Evolutionary conservation across 1,140 invertebrate genomes (phyloP), one percentile per base, ranked within the genome.

Genomic region (Microplitis mediator): DNA sequence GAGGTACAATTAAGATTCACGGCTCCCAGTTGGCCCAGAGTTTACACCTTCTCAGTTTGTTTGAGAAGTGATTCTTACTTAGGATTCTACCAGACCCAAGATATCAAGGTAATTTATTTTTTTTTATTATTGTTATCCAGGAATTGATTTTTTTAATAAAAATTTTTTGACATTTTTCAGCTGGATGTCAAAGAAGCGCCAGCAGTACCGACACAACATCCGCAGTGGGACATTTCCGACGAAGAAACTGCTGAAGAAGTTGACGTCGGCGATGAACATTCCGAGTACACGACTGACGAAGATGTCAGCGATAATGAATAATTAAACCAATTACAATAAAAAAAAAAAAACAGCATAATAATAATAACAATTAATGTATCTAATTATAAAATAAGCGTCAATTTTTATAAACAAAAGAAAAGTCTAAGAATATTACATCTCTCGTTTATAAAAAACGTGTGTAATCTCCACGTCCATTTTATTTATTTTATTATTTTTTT

Each of bases 131-230:
- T 52, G 0, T 23, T 23, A 23, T 23, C 23, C 23, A 23, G 2
- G 23, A 23, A 23, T 4, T 3, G 51, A 52, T 52, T n/a, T 52
- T 52, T 52, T 4, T 52, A n/a, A 52, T 52, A 4, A 16, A 23
- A 23, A 23, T 23, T 23, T 23, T 58, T 39, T 54, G 71, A 52
- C 72, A 81, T 83, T 74, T 83, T 84, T 34, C 75, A 93, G 93
- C 88, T 99, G 85, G 97, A 98, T 85, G 97, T 98, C 36, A 95
- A 98, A 85, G 95, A 98, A 88, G 97, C 95, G 13, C 94, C 96
- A 74, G 94, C 93, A 78, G 90, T 97, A 77, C 93, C 94, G 50
- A 93, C 93, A 50, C 95, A 96, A 80, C 96, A 98, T 89, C 95
- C 96, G 9, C 96, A 98, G 86, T 98, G 97, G 97, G 96, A 98